Evolutionary conservation across 2,113 vertebrate species (phyloP).

Genomic region (Hyperopisus bebe): DNA sequence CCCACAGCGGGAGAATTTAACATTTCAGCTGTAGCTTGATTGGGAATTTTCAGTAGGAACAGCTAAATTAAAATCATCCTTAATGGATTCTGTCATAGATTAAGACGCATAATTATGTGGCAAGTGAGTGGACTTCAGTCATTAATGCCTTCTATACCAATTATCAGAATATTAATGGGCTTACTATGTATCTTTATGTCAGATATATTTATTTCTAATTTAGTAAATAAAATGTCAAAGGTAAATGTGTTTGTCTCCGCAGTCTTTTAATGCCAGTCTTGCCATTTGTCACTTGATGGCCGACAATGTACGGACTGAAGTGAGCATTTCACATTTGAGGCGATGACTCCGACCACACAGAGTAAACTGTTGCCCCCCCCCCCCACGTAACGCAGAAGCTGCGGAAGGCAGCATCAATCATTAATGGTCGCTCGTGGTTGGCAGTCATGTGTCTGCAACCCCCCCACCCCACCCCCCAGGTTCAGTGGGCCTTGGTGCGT

Average conservation of each 20-base stretch:
- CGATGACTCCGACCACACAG: background rate
- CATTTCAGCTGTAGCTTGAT: background rate
- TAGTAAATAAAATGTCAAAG: background rate
- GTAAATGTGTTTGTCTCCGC: background rate
- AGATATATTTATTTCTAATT: background rate
- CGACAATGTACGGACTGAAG: background rate
- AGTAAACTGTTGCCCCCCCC: background rate
- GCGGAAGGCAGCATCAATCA: background rate
- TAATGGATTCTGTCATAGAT: background rate
- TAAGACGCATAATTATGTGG: background rate
- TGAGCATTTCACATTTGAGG: background rate
- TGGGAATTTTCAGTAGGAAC: background rate
- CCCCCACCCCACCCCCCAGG: background rate
- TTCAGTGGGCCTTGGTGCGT: background rate
- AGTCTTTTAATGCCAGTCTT: background rate
- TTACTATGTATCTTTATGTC: background rate
- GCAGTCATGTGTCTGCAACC: background rate
- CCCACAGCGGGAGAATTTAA: background rate
- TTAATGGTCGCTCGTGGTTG: background rate
- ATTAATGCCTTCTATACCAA: background rate
- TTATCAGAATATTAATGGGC: background rate
- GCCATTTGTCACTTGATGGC: background rate
- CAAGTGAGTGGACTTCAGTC: background rate
- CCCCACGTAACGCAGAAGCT: background rate
- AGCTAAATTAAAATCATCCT: background rate